These are phyloP conservation scores for Brachyptera risi DNA, from an alignment of 2,888 invertebrate genomes.

Conservation along the genomic window DNA sequence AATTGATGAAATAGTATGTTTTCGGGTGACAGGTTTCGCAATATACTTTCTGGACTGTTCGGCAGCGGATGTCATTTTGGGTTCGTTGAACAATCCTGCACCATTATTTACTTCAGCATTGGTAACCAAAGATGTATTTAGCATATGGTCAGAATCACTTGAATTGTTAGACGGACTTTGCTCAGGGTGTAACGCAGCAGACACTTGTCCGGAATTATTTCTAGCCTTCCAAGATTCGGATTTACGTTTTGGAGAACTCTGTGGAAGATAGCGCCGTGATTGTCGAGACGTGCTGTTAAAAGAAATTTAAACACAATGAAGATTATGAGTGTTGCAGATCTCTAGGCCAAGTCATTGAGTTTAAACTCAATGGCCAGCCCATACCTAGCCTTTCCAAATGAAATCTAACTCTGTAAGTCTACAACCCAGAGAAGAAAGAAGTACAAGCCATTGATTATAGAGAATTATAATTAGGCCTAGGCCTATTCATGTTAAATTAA, in stretches of 20 bases:
- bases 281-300: neutral
- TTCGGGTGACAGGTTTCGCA: neutral
- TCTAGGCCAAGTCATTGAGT: too few species aligned
- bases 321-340: too few species aligned
- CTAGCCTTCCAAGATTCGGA: constrained; percentile 22
- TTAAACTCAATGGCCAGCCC: too few species aligned
- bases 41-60: neutral
- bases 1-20: neutral
- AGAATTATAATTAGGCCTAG: too few species aligned
- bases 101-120: too few species aligned
- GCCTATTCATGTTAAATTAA: too few species aligned
- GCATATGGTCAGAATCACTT: neutral
- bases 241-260: constrained; percentile 17
- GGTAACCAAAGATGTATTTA: neutral
- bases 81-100: neutral
- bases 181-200: neutral
- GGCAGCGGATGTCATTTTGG: neutral
- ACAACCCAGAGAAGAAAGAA: too few species aligned
- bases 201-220: constrained; percentile 23
- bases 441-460: too few species aligned
- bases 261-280: neutral
- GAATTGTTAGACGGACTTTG: neutral
- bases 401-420: too few species aligned
- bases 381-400: too few species aligned
- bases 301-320: too few species aligned